These are phyloP conservation scores for Oceanodroma leucorhoa DNA, from an alignment of 2,797 vertebrate species.

Conservation along the genomic window DNA sequence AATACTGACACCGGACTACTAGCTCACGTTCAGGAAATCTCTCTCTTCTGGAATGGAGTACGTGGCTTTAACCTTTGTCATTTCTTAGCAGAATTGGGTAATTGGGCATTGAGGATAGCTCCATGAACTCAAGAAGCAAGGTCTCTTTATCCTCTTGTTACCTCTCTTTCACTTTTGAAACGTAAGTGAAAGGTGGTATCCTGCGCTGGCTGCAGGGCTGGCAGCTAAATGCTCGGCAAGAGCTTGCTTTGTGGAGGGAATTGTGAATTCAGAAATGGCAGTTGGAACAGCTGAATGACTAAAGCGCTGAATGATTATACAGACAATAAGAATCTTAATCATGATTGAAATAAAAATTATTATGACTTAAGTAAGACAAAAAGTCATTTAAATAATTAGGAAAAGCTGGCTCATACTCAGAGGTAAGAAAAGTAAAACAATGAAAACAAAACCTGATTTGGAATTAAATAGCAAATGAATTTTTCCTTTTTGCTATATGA, in stretches of 20 bases:
- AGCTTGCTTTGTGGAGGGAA: background rate
- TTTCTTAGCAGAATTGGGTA: background rate
- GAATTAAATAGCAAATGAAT: slow-evolving; percentile 15
- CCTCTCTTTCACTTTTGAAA: background rate
- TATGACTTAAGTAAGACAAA: slow-evolving; percentile 36
- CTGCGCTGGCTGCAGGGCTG: background rate
- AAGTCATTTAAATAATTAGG: slow-evolving; percentile 40
- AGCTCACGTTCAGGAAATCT: background rate
- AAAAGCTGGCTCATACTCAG: background rate
- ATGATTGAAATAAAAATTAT: slow-evolving; percentile 31
- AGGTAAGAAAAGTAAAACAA: slow-evolving; percentile 8
- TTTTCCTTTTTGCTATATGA: slow-evolving; percentile 23
- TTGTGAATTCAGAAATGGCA: background rate
- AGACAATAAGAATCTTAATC: background rate
- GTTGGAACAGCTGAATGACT: background rate
- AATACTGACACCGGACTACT: background rate
- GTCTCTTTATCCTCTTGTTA: background rate
- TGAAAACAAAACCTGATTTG: slow-evolving; percentile 27
- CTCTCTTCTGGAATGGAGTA: background rate
- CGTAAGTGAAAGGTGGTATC: background rate
- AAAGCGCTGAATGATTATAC: background rate
- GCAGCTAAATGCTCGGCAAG: background rate
- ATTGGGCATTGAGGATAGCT: background rate
- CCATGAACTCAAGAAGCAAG: background rate
- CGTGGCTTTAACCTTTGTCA: background rate